Evolutionary conservation across 2,113 vertebrate genomes (phyloP).

Genomic region (Axis porcinus): DNA sequence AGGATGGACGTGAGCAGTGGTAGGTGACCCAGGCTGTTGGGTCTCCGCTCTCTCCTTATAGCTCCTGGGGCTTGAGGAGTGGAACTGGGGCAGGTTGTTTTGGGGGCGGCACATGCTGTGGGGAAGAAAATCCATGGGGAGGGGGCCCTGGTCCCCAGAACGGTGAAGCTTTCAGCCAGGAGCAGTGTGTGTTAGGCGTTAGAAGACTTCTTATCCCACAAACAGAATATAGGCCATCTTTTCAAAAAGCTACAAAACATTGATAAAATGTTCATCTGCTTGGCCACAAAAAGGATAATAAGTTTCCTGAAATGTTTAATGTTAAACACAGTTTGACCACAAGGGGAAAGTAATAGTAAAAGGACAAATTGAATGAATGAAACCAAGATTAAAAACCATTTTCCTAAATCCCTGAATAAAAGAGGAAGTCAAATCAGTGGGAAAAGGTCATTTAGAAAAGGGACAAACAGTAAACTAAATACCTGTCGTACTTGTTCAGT

Average conservation of each 20-base stretch:
- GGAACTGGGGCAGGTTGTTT: fast-evolving
- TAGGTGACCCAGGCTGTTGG: neutral
- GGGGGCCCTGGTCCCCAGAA: neutral
- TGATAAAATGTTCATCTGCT: neutral
- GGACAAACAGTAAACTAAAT: neutral
- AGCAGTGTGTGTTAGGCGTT: neutral
- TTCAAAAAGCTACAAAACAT: neutral
- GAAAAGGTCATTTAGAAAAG: neutral
- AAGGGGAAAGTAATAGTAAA: neutral
- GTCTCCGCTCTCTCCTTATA: neutral
- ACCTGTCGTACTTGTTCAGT: neutral
- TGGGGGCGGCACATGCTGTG: neutral
- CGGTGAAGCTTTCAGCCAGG: neutral
- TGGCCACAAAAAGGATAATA: neutral
- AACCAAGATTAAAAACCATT: neutral
- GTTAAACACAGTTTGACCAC: neutral
- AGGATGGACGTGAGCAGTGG: neutral
- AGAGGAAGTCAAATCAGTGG: neutral
- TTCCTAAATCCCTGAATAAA: neutral
- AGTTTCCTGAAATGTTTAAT: neutral
- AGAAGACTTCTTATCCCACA: neutral
- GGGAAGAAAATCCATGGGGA: neutral
- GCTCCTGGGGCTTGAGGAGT: neutral
- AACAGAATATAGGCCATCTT: neutral
- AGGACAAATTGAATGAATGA: neutral